Evolutionary conservation across 2,888 invertebrate species (phyloP).

Genomic region (Pegoplata infirma): DNA sequence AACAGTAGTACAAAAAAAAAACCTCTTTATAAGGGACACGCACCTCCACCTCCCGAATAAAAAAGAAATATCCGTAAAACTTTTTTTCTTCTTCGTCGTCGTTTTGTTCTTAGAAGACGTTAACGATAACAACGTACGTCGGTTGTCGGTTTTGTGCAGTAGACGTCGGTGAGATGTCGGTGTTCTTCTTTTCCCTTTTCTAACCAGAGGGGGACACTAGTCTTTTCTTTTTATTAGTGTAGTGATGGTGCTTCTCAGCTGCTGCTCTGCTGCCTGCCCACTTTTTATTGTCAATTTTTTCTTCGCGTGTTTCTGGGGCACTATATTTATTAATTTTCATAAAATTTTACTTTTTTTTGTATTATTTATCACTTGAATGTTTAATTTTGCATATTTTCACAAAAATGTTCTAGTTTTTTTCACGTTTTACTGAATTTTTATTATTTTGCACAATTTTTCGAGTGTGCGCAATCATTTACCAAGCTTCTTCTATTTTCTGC

Average conservation of each 20-base stretch:
- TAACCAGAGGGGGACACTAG: conserved; percentile 44
- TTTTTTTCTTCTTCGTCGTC: conserved; percentile 36
- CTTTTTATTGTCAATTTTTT: conserved; percentile 54
- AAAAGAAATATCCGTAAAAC: conserved; percentile 35
- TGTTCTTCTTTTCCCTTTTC: conserved; percentile 55
- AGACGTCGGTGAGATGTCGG: conserved; percentile 57
- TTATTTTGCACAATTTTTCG: conserved; percentile 75
- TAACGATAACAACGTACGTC: conserved; percentile 52
- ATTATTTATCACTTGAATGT: conserved; percentile 6
- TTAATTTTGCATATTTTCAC: conserved; percentile 62
- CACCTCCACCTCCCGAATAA: conserved; percentile 44
- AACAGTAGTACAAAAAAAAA: neutral
- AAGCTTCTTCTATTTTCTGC: conserved; percentile 62
- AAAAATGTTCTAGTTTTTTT: conserved; percentile 65
- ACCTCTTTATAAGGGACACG: conserved; percentile 9
- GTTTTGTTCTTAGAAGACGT: conserved; percentile 48
- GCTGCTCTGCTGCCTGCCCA: conserved; percentile 52
- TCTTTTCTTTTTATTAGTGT: conserved; percentile 37
- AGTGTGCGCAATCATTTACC: conserved; percentile 62
- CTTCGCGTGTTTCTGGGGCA: conserved; percentile 38
- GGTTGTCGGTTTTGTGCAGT: conserved; percentile 58
- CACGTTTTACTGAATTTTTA: conserved; percentile 69
- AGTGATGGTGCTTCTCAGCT: conserved; percentile 44
- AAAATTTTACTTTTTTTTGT: conserved; percentile 5
- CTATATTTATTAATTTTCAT: neutral